Percentiles rank a stretch among this genome's conserved stretches.
Conservation (phyloP, 2,113 vertebrate species). For the Phyllostomus discolor region DNA sequence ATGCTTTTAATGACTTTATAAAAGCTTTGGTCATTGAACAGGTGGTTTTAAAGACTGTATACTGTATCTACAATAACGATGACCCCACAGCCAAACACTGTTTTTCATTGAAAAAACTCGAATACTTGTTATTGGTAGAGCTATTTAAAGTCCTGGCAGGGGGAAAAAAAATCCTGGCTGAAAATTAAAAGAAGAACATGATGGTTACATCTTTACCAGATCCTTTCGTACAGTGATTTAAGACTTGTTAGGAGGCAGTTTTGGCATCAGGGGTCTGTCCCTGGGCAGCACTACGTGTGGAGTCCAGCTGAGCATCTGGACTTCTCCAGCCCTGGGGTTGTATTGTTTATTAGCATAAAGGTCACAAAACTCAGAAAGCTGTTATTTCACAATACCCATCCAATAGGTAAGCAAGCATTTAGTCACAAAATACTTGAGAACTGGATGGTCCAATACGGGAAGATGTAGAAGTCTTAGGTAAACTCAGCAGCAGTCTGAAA, state of each 20-base stretch:
- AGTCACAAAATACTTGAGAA: neutral
- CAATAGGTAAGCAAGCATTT: rapidly evolving
- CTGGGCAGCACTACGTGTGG: neutral
- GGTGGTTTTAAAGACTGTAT: constrained; percentile 18
- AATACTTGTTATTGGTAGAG: neutral
- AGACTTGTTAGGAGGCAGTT: neutral
- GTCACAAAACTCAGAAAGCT: rapidly evolving
- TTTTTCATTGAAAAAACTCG: neutral
- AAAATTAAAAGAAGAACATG: neutral
- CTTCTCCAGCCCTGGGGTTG: neutral
- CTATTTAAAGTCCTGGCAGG: neutral
- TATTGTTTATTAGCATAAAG: neutral
- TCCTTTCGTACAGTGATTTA: rapidly evolving
- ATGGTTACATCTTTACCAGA: neutral
- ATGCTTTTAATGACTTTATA: constrained; percentile 42
- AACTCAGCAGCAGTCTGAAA: neutral
- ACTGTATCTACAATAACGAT: neutral
- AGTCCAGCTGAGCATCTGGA: rapidly evolving
- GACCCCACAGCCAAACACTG: neutral
- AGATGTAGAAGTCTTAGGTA: neutral
- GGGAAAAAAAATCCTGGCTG: too few species aligned
- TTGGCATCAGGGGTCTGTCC: neutral
- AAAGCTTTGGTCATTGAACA: constrained; percentile 17
- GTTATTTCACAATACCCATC: rapidly evolving
- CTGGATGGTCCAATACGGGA: neutral